Conservation (phyloP, 2,797 vertebrate species). For the Sebastes flavidus region DNA sequence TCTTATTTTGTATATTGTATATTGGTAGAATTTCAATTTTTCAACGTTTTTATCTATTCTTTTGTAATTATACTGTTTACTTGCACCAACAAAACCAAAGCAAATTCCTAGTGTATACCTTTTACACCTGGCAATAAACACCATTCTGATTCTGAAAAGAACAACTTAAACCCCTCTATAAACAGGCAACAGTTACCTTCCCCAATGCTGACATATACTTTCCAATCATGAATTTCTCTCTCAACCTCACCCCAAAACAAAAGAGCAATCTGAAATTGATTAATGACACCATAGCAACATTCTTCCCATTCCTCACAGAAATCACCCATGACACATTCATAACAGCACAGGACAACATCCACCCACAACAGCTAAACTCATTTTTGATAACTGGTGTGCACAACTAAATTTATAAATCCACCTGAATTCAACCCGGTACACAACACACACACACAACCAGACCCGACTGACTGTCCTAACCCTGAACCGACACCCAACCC, state of each 20-base stretch:
- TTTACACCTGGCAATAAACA: no score
- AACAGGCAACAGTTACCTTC: neutral
- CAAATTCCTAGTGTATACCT: no score
- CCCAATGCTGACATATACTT: neutral
- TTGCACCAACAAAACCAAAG: no score
- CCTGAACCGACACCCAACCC: neutral
- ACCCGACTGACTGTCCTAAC: neutral
- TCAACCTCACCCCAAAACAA: neutral
- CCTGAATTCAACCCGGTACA: neutral
- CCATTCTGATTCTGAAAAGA: neutral
- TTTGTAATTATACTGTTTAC: no score
- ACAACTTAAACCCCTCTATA: neutral
- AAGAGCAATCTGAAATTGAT: neutral
- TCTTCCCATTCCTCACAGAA: no score
- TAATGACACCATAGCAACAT: neutral
- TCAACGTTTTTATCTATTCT: no score
- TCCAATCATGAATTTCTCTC: neutral
- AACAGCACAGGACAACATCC: neutral
- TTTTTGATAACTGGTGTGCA: neutral
- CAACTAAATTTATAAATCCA: neutral
- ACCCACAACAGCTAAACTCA: neutral
- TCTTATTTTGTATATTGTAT: no score
- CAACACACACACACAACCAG: neutral
- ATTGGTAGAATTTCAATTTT: no score
- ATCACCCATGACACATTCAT: no score